Conservation (phyloP, 2,113 vertebrate species). For the Phylloscopus whistleri region DNA sequence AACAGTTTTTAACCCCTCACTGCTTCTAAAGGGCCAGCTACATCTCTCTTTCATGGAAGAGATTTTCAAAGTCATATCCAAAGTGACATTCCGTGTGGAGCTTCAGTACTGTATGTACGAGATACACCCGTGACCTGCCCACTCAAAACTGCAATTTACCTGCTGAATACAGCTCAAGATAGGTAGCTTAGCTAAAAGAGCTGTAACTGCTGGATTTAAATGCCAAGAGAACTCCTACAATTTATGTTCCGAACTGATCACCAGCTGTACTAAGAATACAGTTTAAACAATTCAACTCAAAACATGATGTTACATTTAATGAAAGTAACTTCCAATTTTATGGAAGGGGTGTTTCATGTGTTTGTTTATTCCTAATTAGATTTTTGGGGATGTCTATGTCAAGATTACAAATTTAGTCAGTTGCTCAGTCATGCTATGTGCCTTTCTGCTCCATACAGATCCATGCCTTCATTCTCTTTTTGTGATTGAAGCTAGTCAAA, state of each 20-base stretch:
- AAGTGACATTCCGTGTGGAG: neutral
- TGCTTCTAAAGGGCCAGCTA: neutral
- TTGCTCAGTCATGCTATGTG: neutral
- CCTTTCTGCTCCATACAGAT: neutral
- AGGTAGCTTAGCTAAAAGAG: neutral
- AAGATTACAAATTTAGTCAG: neutral
- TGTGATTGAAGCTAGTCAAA: neutral
- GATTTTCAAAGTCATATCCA: neutral
- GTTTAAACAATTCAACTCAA: neutral
- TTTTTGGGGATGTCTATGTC: neutral
- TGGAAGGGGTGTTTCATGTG: neutral
- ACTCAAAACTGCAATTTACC: neutral
- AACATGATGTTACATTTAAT: neutral
- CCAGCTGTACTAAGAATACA: neutral
- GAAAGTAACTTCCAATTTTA: neutral
- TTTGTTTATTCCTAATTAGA: neutral
- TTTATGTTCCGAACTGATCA: neutral
- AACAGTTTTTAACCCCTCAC: conserved; percentile 23
- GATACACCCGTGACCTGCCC: neutral
- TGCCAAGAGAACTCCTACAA: neutral
- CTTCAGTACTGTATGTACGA: fast-evolving
- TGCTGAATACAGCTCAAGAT: neutral
- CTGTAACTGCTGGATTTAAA: neutral
- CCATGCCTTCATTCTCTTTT: neutral
- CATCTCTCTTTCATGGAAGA: neutral